These are phyloP conservation scores for Unio pictorum DNA, from an alignment of 2,888 invertebrate species.

Conservation along the genomic window DNA sequence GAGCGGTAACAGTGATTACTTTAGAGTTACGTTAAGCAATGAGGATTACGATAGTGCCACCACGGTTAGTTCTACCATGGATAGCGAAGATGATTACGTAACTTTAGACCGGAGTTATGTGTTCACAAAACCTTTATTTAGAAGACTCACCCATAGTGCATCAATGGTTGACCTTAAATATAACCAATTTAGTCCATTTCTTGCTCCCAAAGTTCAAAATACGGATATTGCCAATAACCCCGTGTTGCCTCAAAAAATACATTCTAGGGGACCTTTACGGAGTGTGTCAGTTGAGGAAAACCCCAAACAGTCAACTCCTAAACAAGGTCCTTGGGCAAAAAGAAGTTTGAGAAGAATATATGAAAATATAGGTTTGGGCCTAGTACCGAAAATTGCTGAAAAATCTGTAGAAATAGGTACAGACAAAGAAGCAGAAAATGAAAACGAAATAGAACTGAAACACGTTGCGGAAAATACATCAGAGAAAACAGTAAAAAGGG, in stretches of 20 bases:
- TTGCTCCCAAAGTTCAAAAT: slow-evolving; percentile 36
- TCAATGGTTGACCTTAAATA: slow-evolving; percentile 47
- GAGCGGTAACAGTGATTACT: slow-evolving; percentile 31
- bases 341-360: slow-evolving; percentile 43
- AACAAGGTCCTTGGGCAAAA: slow-evolving; percentile 30
- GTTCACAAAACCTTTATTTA: slow-evolving; percentile 21
- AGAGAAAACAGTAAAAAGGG: too few relatives aligned
- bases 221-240: slow-evolving; percentile 17
- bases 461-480: too few relatives aligned
- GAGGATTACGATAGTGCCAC: slow-evolving; percentile 37
- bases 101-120: slow-evolving; percentile 48
- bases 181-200: slow-evolving; percentile 18
- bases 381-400: slow-evolving; percentile 13
- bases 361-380: slow-evolving; percentile 39
- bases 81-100: slow-evolving; percentile 48
- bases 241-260: slow-evolving; percentile 24
- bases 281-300: slow-evolving; percentile 34
- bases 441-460: too few relatives aligned
- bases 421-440: too few relatives aligned
- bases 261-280: slow-evolving; percentile 22
- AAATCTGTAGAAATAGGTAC: too few relatives aligned
- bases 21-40: slow-evolving; percentile 20
- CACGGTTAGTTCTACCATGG: slow-evolving; percentile 37
- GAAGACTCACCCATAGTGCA: slow-evolving; percentile 33
- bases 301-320: slow-evolving; percentile 6